Conservation (phyloP, 2,888 invertebrate genomes). For the Nomada goodeniana region DNA sequence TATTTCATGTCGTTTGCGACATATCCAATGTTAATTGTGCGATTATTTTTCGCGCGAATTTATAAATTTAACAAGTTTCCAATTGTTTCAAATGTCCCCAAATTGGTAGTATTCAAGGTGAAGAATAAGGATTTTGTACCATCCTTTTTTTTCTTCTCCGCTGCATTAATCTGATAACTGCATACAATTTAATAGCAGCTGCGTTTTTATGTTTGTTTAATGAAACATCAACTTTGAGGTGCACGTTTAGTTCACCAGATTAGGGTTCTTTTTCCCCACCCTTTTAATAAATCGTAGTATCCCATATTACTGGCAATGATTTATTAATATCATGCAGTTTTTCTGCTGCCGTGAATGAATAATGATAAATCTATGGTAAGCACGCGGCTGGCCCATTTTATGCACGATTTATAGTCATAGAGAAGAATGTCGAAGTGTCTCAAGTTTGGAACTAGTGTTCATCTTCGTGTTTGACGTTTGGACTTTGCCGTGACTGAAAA, state of each 20-base stretch:
- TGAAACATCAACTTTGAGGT: not conserved
- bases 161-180: too few species aligned
- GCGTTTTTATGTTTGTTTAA: too few species aligned
- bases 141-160: too few species aligned
- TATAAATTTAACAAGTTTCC: too few species aligned
- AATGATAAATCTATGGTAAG: not conserved
- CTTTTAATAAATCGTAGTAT: not conserved
- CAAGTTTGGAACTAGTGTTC: not conserved
- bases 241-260: not conserved
- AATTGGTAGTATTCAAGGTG: too few species aligned
- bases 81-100: too few species aligned
- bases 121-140: too few species aligned
- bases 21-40: too few species aligned
- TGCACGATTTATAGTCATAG: conserved; percentile 10
- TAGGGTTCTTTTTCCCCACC: not conserved
- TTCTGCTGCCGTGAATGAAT: not conserved
- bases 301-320: not conserved
- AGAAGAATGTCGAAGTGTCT: not conserved
- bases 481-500: not conserved
- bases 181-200: too few species aligned
- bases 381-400: not conserved
- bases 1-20: not conserved
- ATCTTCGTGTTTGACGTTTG: not conserved
- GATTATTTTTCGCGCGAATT: too few species aligned
- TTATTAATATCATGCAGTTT: not conserved